Evolutionary conservation across 2,888 invertebrate species (phyloP).

Genomic region (Drosophila nigritarsus): DNA sequence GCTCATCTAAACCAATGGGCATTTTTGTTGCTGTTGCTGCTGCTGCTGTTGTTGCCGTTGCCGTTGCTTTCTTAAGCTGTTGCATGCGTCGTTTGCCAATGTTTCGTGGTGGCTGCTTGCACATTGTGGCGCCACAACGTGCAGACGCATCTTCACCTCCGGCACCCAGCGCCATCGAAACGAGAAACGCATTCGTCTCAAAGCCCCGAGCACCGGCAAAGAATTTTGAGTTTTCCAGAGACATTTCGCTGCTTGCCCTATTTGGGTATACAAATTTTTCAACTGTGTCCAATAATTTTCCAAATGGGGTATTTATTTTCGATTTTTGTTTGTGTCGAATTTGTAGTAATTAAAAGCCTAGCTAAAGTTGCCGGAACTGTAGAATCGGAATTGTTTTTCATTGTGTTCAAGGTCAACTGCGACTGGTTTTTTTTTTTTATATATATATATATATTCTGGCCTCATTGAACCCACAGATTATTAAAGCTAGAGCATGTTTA

Average conservation of each 20-base stretch:
- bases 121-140: background rate
- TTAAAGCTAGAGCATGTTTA: background rate
- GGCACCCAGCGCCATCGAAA: conserved; percentile 18
- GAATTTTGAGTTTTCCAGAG: conserved; percentile 55
- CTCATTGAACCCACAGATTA: background rate
- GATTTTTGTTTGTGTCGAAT: background rate
- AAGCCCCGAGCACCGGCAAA: conserved; percentile 25
- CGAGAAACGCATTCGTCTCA: conserved; percentile 1
- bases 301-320: conserved; percentile 22
- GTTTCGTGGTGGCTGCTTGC: conserved; percentile 1
- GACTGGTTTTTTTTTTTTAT: background rate
- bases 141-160: conserved; percentile 31
- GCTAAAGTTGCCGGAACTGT: conserved; percentile 24
- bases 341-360: conserved; percentile 10
- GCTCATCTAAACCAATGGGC: background rate
- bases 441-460: background rate
- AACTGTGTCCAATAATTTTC: conserved; percentile 1
- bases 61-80: background rate
- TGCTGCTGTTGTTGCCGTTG: background rate
- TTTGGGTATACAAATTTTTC: conserved; percentile 21
- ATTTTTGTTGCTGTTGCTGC: background rate
- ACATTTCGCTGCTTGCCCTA: conserved; percentile 37
- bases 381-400: background rate
- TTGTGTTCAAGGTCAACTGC: background rate
- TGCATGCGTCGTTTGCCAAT: background rate